Evolutionary conservation across 1,140 invertebrate species (phyloP).

Genomic region (Tigriopus japonicus): DNA sequence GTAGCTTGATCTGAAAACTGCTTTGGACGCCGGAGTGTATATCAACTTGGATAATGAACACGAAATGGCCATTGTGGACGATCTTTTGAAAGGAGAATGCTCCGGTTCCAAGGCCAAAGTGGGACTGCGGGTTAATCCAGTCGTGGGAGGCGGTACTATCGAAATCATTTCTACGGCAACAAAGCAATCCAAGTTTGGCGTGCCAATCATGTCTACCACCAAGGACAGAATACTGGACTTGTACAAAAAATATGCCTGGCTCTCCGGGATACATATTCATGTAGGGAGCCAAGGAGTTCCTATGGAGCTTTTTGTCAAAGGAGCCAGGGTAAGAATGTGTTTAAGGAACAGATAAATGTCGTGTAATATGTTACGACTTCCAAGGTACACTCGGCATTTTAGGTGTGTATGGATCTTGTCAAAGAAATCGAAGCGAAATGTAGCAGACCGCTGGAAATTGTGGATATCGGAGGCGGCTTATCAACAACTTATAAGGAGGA

Average conservation of each 20-base stretch:
- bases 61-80: neutral
- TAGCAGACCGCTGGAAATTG: neutral
- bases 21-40: constrained; percentile 4
- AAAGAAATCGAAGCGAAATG: neutral
- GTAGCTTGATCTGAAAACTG: neutral
- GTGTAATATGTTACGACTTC: too few relatives aligned
- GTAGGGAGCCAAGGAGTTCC: constrained; percentile 14
- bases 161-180: constrained; percentile 7
- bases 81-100: neutral
- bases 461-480: constrained; percentile 12
- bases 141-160: constrained; percentile 11
- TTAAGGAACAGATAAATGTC: neutral
- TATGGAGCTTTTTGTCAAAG: constrained; percentile 5
- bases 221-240: constrained; percentile 6
- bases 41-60: constrained; percentile 13
- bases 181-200: constrained; percentile 8
- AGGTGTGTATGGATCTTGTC: constrained; percentile 7
- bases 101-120: neutral
- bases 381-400: too few relatives aligned
- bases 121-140: constrained; percentile 9
- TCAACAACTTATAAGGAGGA: constrained; percentile 3
- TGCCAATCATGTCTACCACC: constrained; percentile 1
- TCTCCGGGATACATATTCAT: constrained; percentile 11
- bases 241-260: constrained; percentile 1
- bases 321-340: neutral